Evolutionary conservation across 2,888 invertebrate genomes (phyloP).

Genomic region (Agonopterix arenella): DNA sequence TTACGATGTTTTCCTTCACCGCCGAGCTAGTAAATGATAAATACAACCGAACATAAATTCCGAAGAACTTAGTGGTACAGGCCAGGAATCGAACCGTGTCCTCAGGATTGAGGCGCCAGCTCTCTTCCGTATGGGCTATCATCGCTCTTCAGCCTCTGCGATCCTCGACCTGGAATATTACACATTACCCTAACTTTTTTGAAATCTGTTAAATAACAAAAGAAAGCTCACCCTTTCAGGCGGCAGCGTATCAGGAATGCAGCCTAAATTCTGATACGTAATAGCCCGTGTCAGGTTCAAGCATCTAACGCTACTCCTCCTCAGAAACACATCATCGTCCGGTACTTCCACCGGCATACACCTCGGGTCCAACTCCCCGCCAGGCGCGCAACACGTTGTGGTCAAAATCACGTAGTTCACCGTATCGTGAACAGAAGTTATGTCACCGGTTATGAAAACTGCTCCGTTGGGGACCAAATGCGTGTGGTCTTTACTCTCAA

Average conservation of each 20-base stretch:
- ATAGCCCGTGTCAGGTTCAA: conserved; percentile 37
- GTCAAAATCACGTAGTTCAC: conserved; percentile 15
- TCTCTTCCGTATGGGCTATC: too few species aligned
- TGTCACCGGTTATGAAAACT: conserved; percentile 12
- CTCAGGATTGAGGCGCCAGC: too few species aligned
- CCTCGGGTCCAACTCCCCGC: conserved; percentile 16
- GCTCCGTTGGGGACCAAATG: conserved; percentile 2
- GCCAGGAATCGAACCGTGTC: too few species aligned
- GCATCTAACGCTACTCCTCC: conserved; percentile 29
- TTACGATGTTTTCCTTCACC: too few species aligned
- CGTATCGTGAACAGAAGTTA: conserved; percentile 16
- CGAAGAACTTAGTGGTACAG: too few species aligned
- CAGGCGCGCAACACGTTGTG: conserved; percentile 11
- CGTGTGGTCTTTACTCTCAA: conserved; percentile 6
- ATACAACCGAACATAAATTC: too few species aligned
- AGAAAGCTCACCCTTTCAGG: conserved; percentile 26
- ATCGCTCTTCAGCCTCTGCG: too few species aligned
- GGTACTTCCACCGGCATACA: conserved; percentile 33
- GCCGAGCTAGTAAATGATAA: too few species aligned
- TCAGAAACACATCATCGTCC: conserved; percentile 30
- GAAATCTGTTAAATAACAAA: too few species aligned
- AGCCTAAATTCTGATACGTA: conserved; percentile 37
- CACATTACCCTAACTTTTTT: too few species aligned
- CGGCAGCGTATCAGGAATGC: conserved; percentile 21
- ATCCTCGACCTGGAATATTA: too few species aligned